Evolutionary conservation across 1,140 invertebrate species (phyloP), one percentile per base, ranked within the genome.

Genomic region (Conus ventricosus): DNA sequence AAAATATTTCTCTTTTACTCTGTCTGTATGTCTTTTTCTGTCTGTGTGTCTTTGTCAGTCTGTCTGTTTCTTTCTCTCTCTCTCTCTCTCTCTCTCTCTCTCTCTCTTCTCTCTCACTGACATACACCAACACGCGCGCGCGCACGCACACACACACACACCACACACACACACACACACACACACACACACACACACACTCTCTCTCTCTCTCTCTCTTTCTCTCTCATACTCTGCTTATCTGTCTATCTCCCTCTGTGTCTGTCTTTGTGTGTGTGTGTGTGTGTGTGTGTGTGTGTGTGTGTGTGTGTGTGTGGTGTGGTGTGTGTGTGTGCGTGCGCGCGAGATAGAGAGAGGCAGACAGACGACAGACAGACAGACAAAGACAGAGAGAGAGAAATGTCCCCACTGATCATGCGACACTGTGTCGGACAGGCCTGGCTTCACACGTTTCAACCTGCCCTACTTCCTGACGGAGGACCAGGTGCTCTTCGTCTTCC

Each of bases 371-470:
- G 6, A 71, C 67, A 71, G 11, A 71, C 67, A 20, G 11, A 20
- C 67, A 20, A 11, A 20, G 10, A 63, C 17, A 63, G 10, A 13
- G 17, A 63, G 10, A 20, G 60, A 20, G 11, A 63, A 4, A 39
- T 39, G 39, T 39, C 39, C 39, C 39, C 39, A 1, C 39, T 39
- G 39, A 15, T 60, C 8, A 15, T 60, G 57, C 5, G 57, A 60
- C 15, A 15, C 8, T 60, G 57, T 60, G 57, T 11, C 15, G 67
- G 23, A 51, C 82, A 94, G 94, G 83, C 98, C 98, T 5, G 98
- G 98, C n/a, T 99, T 98, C 95, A 97, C 97, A 1, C 95, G 98
- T 85, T 96, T 99, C 5, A 98, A 97, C 83, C 95, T 99, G 53
- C 97, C 98, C 4, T 99, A 97, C 94, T 98, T 98, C 94, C 97